A percentile compares a stretch with the other conserved stretches of the same genome.
Evolutionary conservation across 2,888 invertebrate genomes (phyloP).

Genomic region (Volucella bombylans): DNA sequence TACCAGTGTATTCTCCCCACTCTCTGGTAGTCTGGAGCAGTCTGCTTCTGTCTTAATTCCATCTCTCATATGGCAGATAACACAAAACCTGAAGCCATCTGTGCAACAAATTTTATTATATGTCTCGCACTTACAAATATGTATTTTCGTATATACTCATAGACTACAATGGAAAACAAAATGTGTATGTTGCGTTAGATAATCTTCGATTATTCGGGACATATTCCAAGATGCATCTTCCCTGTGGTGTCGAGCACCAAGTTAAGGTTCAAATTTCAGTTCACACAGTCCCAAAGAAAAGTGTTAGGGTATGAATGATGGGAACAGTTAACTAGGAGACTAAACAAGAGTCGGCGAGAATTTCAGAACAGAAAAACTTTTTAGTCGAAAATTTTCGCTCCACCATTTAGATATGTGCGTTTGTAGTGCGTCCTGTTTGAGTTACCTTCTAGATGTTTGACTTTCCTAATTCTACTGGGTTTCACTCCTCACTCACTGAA

Average conservation of each 20-base stretch:
- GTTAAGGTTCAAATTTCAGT: constrained; percentile 20
- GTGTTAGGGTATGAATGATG: constrained; percentile 20
- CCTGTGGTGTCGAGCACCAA: neutral
- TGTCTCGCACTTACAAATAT: constrained; percentile 25
- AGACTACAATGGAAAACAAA: constrained; percentile 50
- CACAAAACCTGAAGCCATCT: constrained; percentile 63
- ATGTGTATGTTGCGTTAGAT: neutral
- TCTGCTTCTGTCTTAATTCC: constrained; percentile 21
- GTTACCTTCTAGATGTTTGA: constrained; percentile 65
- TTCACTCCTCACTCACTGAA: neutral
- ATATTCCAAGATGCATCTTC: constrained; percentile 28
- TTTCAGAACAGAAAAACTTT: constrained; percentile 55
- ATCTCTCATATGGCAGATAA: constrained; percentile 51
- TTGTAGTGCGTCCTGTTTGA: constrained; percentile 26
- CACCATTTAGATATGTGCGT: constrained; percentile 44
- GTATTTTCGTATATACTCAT: too few species aligned
- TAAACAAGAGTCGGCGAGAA: constrained; percentile 52
- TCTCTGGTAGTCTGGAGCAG: constrained; percentile 36
- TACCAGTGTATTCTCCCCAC: constrained; percentile 17
- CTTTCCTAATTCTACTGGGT: constrained; percentile 66
- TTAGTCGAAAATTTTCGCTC: constrained; percentile 70
- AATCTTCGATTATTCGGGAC: constrained; percentile 31
- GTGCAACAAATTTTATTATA: constrained; percentile 66
- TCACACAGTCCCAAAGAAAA: neutral
- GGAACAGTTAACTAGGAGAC: constrained; percentile 22